Conservation (phyloP, 2,888 invertebrate genomes). For the Xylota sylvarum region DNA sequence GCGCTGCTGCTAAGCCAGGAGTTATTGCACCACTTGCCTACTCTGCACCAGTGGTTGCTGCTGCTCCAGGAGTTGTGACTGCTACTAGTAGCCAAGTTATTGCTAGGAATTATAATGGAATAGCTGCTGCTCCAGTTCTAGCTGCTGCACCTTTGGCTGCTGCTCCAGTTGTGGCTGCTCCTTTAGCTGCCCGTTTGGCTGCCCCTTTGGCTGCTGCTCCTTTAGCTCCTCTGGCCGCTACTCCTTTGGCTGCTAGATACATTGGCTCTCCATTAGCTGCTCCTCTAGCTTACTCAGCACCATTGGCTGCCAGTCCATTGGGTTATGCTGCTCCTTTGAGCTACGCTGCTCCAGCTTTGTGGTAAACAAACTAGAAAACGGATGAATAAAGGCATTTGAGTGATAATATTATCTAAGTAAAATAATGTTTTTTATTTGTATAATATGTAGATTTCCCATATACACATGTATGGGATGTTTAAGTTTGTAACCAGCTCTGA, state of each 20-base stretch:
- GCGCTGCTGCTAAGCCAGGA: conserved; percentile 70
- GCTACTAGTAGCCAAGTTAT: conserved; percentile 82
- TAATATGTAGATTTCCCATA: too few species aligned
- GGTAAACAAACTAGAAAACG: not conserved
- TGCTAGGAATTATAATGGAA: conserved; percentile 81
- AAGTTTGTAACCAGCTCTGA: too few species aligned
- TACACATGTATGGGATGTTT: too few species aligned
- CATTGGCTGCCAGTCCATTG: not conserved
- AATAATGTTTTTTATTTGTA: too few species aligned
- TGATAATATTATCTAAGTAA: not conserved
- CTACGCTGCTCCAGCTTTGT: conserved; percentile 20
- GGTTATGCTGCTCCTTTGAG: conserved; percentile 2
- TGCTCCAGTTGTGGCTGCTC: conserved; percentile 26
- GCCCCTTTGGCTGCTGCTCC: conserved; percentile 48
- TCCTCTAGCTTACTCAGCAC: conserved; percentile 12
- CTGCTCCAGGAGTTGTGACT: conserved; percentile 79
- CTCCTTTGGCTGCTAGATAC: conserved; percentile 78
- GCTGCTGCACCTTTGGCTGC: conserved; percentile 32
- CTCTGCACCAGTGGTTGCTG: conserved; percentile 64
- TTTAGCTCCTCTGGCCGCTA: conserved; percentile 36
- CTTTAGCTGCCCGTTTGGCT: conserved; percentile 17
- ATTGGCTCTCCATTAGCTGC: conserved; percentile 80
- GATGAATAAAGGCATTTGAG: not conserved
- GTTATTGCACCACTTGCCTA: conserved; percentile 78
- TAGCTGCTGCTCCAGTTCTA: conserved; percentile 85